Percentiles rank a stretch among this genome's conserved stretches.
Conservation (phyloP, 2,797 vertebrate species). For the Paedocypris micromegethes region DNA sequence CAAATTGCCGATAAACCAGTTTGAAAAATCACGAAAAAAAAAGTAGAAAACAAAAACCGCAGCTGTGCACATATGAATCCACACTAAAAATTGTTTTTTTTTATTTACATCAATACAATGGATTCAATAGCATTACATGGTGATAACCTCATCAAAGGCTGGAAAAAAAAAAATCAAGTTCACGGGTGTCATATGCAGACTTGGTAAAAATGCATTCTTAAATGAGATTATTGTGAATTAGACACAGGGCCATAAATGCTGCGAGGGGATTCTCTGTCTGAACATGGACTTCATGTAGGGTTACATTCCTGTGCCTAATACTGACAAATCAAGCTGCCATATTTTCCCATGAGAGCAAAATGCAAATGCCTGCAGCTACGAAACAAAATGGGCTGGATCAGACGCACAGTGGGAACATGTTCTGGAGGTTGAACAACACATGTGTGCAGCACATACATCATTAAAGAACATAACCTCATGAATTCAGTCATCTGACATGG, state of each 20-base stretch:
- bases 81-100: constrained; percentile 23
- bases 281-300: constrained; percentile 41
- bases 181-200: constrained; percentile 50
- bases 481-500: constrained; percentile 62
- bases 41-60: constrained; percentile 6
- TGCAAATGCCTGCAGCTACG: constrained; percentile 39
- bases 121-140: constrained; percentile 29
- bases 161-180: constrained; percentile 7
- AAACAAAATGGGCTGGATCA: constrained; percentile 34
- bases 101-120: constrained; percentile 48
- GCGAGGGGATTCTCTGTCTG: constrained; percentile 36
- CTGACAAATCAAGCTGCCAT: constrained; percentile 44
- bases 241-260: constrained; percentile 50
- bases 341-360: constrained; percentile 34
- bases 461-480: constrained; percentile 56
- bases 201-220: not conserved
- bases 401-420: constrained; percentile 43
- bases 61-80: constrained; percentile 37
- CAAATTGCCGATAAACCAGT: constrained; percentile 4
- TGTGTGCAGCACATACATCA: constrained; percentile 54
- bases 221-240: constrained; percentile 37
- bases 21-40: not conserved
- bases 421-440: constrained; percentile 54
- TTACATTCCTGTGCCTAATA: constrained; percentile 52
- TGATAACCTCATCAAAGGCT: constrained; percentile 17